Evolutionary conservation across 1,140 invertebrate species (phyloP).

Genomic region (Leptinotarsa lineolata): DNA sequence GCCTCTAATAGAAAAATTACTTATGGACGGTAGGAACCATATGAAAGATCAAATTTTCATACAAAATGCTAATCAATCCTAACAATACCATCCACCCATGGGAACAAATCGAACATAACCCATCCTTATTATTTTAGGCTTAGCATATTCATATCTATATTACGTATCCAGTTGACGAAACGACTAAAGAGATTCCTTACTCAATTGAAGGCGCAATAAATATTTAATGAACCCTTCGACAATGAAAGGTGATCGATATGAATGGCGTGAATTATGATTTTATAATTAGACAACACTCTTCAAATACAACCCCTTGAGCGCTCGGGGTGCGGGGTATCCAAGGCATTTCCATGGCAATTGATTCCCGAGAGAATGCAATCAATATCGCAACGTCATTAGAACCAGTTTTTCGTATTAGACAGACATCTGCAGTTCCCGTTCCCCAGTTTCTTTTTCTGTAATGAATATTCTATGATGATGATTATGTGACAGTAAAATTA

Average conservation of each 20-base stretch:
- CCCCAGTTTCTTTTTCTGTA: no score
- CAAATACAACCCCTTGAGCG: neutral
- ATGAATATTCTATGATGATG: no score
- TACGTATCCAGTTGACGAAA: neutral
- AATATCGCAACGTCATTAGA: constrained; percentile 22
- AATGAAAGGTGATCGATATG: constrained; percentile 9
- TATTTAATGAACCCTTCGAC: constrained; percentile 14
- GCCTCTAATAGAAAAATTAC: no score
- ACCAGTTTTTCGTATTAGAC: neutral
- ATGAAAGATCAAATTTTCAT: no score
- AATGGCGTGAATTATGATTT: constrained; percentile 25
- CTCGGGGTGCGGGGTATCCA: constrained; percentile 1
- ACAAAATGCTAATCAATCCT: no score
- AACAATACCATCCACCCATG: no score
- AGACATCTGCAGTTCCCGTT: neutral
- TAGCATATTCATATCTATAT: constrained; percentile 6
- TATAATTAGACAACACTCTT: constrained; percentile 19
- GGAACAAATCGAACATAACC: no score
- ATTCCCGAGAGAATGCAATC: constrained; percentile 19
- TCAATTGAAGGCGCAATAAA: constrained; percentile 5
- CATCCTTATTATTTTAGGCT: constrained; percentile 9
- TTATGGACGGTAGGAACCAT: no score
- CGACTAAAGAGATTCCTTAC: neutral
- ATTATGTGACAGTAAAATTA: no score
- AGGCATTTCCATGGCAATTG: constrained; percentile 23